phyloP scores from a whole-genome alignment of 2,113 vertebrate genomes.

The Setophaga kirtlandii region DNA sequence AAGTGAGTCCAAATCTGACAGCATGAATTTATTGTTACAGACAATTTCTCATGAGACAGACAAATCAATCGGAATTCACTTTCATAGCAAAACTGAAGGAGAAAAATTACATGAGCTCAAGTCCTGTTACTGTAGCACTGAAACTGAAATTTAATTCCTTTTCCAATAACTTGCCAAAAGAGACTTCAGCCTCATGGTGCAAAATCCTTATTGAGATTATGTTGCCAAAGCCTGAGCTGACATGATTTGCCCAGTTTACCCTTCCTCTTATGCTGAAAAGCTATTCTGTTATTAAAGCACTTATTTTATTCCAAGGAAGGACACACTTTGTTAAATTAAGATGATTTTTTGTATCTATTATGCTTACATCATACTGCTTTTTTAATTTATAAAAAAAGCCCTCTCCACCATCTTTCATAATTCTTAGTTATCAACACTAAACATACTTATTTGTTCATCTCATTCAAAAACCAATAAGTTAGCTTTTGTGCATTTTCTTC shows the following conservation, averaged over 20 bases:
- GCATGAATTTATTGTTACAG: background rate
- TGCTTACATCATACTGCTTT: background rate
- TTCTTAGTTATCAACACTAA: background rate
- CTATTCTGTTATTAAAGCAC: background rate
- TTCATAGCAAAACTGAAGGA: background rate
- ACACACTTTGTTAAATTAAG: background rate
- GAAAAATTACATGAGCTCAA: background rate
- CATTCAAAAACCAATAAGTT: background rate
- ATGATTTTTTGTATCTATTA: background rate
- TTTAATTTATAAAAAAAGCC: background rate
- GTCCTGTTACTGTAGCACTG: background rate
- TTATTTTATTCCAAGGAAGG: background rate
- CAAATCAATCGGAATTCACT: conserved; percentile 14
- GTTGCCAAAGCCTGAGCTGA: background rate
- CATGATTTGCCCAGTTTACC: background rate
- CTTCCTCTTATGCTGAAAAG: background rate
- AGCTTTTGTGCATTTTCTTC: background rate
- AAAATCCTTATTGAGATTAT: background rate
- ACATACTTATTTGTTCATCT: background rate
- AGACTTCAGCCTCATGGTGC: background rate
- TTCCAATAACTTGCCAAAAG: background rate
- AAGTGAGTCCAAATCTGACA: background rate
- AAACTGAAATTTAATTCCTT: conserved; percentile 5
- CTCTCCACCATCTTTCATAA: background rate
- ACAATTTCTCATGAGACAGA: background rate